Evolutionary conservation across 2,113 vertebrate genomes (phyloP).

Genomic region (Eptesicus fuscus): DNA sequence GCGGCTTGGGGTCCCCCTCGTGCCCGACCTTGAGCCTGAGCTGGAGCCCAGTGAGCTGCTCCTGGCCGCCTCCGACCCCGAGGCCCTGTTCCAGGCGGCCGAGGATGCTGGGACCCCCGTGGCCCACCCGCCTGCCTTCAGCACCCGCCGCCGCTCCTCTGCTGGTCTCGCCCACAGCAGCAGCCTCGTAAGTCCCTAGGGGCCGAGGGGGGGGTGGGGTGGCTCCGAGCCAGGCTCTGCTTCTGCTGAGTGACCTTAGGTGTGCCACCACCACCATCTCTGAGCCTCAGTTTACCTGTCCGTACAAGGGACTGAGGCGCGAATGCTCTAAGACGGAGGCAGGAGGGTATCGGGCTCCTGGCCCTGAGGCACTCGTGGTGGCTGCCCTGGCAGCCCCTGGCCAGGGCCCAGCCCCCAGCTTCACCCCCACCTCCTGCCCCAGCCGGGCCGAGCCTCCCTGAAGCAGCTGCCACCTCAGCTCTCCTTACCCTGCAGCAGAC

Average conservation of each 20-base stretch:
- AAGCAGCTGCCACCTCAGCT: slow-evolving; percentile 63
- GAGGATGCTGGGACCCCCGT: slow-evolving; percentile 74
- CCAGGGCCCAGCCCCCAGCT: neutral
- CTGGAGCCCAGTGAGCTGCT: slow-evolving; percentile 79
- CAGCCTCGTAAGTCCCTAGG: slow-evolving; percentile 81
- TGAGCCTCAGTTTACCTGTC: slow-evolving; percentile 41
- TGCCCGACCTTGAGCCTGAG: slow-evolving; percentile 44
- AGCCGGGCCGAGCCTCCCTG: neutral
- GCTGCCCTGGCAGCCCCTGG: slow-evolving; percentile 5
- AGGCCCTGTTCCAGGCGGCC: slow-evolving; percentile 75
- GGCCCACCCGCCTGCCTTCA: slow-evolving; percentile 86
- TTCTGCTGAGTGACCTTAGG: neutral
- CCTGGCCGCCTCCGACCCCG: slow-evolving; percentile 78
- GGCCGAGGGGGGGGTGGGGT: neutral
- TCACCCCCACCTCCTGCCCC: neutral
- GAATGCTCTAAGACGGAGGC: neutral
- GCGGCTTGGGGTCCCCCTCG: slow-evolving; percentile 71
- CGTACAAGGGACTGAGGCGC: neutral
- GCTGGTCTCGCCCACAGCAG: slow-evolving; percentile 73
- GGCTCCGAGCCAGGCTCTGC: neutral
- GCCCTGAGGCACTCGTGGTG: neutral
- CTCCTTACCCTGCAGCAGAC: slow-evolving; percentile 14
- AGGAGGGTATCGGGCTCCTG: neutral
- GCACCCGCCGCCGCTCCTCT: slow-evolving; percentile 82
- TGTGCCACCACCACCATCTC: neutral